Base-by-base conservation (phyloP, 2,888 invertebrate species). In the Polydesmus complanatus region DNA sequence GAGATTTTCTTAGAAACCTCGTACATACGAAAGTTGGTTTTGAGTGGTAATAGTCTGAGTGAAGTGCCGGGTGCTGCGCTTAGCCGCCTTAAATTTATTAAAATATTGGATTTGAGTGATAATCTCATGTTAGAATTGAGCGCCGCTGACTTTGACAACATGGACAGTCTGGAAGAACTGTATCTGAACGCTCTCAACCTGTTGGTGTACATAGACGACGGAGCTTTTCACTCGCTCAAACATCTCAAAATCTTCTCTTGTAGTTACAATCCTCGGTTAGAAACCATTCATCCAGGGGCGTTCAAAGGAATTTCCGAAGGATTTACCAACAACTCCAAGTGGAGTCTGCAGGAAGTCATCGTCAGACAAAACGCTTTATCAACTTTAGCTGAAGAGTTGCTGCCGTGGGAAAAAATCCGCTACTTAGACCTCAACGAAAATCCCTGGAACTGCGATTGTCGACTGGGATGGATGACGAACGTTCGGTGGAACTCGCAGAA, bases 361-460 rank as follows among this genome's bases (percentile, higher is more conserved):
- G 37, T 63, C 19, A 47, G 63, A n/a, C 61, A 63, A 27, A 63
- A 63, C 49, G 58, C 54, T 18, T 25, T 63, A n/a, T 51, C 25
- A 21, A 55, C 55, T 1, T 54, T 63, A 26, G 54, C 22, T 5
- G 19, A 23, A 8, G 18, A 27, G 18, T 8, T 57, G n/a, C 48
- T 61, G 48, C 58, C 63, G 2, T 63, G 61, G 61, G 25, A 27
- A 14, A 37, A 52, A 8, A 60, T 66, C 21, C 56, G 56, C 48
- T 61, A 62, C 11, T 58, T 66, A 21, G 65, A 66, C 47, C 27
- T 66, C 5, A 62, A 62, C 27, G 64, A 62, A 25, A 66, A 66
- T 60, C 65, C 65, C 1, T 66, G 65, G 66, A 49, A 37, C 14
- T 66, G 66, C 58, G 65, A 66, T 54, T 66, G 66, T 27, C 56